Conservation (phyloP, 2,113 vertebrate genomes). For the Otis tarda region DNA sequence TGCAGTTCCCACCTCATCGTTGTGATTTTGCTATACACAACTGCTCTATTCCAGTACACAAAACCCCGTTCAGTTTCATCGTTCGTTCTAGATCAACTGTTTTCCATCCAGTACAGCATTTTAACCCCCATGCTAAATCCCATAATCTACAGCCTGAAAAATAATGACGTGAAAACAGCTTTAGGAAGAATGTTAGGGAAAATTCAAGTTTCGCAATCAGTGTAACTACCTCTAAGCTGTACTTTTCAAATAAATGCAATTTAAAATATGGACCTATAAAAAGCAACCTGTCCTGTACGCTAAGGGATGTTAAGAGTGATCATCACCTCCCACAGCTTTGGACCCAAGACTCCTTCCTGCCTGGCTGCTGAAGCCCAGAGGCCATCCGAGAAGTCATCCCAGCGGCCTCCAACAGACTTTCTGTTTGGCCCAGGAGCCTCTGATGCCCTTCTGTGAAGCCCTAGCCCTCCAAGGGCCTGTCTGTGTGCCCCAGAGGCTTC, state of each 20-base stretch:
- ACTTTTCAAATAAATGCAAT: not conserved
- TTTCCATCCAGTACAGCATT: not conserved
- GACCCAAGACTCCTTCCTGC: too few relatives aligned
- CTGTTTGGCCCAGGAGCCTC: too few relatives aligned
- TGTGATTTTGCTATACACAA: not conserved
- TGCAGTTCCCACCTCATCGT: not conserved
- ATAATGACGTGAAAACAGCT: not conserved
- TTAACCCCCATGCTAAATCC: not conserved
- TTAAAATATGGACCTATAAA: not conserved
- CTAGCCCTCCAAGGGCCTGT: too few relatives aligned
- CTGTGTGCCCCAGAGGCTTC: too few relatives aligned
- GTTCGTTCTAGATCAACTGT: not conserved
- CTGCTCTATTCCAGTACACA: not conserved
- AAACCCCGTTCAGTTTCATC: not conserved
- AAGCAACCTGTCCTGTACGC: not conserved
- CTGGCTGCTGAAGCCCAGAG: not conserved
- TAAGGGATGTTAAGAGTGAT: not conserved
- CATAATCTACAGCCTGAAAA: not conserved
- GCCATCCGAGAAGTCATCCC: too few relatives aligned
- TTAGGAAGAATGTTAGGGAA: not conserved
- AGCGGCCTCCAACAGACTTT: too few relatives aligned
- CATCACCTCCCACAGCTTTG: not conserved
- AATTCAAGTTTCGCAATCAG: not conserved
- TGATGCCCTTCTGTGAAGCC: too few relatives aligned
- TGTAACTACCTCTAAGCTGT: not conserved